These are phyloP conservation scores for Aradophagus sp. DNA, from an alignment of 1,140 invertebrate species.

Conservation along the genomic window DNA sequence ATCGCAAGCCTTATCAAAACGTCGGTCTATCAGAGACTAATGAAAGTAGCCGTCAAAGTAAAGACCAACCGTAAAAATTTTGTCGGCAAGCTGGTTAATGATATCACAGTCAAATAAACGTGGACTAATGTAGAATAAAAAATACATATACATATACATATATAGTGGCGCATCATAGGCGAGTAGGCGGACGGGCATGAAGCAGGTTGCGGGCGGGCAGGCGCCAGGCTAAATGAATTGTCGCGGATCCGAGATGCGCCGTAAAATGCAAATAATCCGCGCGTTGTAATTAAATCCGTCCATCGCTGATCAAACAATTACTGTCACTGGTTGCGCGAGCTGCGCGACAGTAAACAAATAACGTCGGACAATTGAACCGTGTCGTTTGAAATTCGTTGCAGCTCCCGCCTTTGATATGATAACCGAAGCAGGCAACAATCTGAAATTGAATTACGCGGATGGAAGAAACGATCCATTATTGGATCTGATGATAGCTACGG, in stretches of 20 bases:
- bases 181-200: no score
- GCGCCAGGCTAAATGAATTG: slow-evolving; percentile 40
- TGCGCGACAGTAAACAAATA: slow-evolving; percentile 51
- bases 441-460: slow-evolving; percentile 53
- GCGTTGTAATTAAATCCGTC: slow-evolving; percentile 46
- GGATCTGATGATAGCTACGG: slow-evolving; percentile 70
- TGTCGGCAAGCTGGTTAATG: no score
- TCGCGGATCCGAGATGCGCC: slow-evolving; percentile 22
- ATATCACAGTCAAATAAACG: no score
- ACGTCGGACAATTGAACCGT: slow-evolving; percentile 49
- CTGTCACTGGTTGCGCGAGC: slow-evolving; percentile 31
- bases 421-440: slow-evolving; percentile 46
- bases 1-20: no score
- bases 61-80: no score
- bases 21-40: no score
- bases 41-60: no score
- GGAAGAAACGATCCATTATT: slow-evolving; percentile 68
- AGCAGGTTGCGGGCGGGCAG: no score
- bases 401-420: slow-evolving; percentile 49
- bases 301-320: slow-evolving; percentile 39
- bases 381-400: slow-evolving; percentile 54
- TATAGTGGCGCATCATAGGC: no score
- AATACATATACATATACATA: no score
- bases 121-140: no score
- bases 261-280: slow-evolving; percentile 45